Base-by-base conservation (phyloP, 2,888 invertebrate genomes). In the Conops quadrifasciatus region DNA sequence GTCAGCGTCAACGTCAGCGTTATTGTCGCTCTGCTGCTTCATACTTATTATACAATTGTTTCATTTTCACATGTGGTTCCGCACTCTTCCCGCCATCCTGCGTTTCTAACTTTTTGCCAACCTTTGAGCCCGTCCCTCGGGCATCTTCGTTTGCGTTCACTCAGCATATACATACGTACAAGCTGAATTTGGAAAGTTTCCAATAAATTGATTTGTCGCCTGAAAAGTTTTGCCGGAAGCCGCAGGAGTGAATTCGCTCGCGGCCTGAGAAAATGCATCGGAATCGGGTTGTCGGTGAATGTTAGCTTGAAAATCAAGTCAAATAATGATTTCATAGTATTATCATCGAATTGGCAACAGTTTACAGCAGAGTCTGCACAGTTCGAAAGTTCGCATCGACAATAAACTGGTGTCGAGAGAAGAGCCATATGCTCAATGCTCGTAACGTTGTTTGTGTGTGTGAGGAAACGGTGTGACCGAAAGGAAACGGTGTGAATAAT, bases 161-260 rank as follows among this genome's bases (percentile, higher is more conserved):
- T 67, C 67, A 47, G 59, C 67, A 30, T 45, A 24, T 36, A 36
- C 36, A 9, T 7, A 36, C 9, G 36, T 7, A 36, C 58, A 36
- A 49, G 47, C 36, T 63, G 51, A 53, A 72, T 76, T 77, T 78
- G 78, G 77, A 76, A 78, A 74, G 62, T 73, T 77, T 77, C 76
- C 77, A 78, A 78, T 76, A 75, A 78, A 78, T 79, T 78, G 78
- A 79, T 78, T 79, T 79, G 78, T 78, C 78, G 76, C 75, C 75
- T 75, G 74, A 77, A 72, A 78, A 77, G 75, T 76, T 77, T 75
- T 69, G 73, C 71, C 75, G 76, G 75, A 76, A 76, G 71, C 74
- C 76, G 71, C 76, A 76, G 72, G 74, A 77, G 64, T 71, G 68
- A 71, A 71, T 71, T 60, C 73, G 71, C 72, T 70, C 72, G 71